Conservation (phyloP, 2,797 vertebrate genomes). For the Coranthus polyacanthus region DNA sequence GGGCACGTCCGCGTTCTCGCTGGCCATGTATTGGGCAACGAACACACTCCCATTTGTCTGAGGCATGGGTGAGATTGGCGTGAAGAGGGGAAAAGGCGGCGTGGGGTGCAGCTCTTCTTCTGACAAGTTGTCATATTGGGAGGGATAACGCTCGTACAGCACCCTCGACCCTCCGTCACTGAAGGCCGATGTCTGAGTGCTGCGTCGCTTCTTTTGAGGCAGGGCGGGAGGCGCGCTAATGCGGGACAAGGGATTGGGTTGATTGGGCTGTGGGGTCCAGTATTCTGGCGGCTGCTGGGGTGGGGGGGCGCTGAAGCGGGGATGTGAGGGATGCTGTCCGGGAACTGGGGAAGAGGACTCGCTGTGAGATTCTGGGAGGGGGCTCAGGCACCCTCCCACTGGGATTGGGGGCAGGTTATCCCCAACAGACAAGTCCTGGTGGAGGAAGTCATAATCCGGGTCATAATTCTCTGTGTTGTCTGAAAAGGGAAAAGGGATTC, state of each 20-base stretch:
- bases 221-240: slow-evolving; percentile 89
- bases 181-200: slow-evolving; percentile 84
- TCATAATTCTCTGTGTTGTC: slow-evolving; percentile 92
- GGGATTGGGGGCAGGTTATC: slow-evolving; percentile 90
- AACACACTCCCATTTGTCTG: slow-evolving; percentile 83
- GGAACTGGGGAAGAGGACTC: slow-evolving; percentile 92
- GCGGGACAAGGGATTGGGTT: slow-evolving; percentile 59
- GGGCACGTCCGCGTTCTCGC: slow-evolving; percentile 84
- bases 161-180: slow-evolving; percentile 82
- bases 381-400: slow-evolving; percentile 89
- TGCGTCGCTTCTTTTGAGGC: slow-evolving; percentile 95
- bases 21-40: slow-evolving; percentile 82
- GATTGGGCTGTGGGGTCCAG: slow-evolving; percentile 70
- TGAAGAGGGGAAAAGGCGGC: slow-evolving; percentile 81
- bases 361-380: slow-evolving; percentile 91
- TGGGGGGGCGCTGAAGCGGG: slow-evolving; percentile 81
- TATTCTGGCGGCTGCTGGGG: slow-evolving; percentile 71
- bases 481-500: slow-evolving; percentile 41
- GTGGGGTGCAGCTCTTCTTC: slow-evolving; percentile 89
- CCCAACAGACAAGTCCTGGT: slow-evolving; percentile 93
- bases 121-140: slow-evolving; percentile 94
- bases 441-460: slow-evolving; percentile 98
- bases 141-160: slow-evolving; percentile 92
- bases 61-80: slow-evolving; percentile 88
- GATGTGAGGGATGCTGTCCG: slow-evolving; percentile 85